A percentile compares a stretch with the other conserved stretches of the same genome.
Conservation (phyloP, 1,140 invertebrate species). For the Drosophila albomicans region DNA sequence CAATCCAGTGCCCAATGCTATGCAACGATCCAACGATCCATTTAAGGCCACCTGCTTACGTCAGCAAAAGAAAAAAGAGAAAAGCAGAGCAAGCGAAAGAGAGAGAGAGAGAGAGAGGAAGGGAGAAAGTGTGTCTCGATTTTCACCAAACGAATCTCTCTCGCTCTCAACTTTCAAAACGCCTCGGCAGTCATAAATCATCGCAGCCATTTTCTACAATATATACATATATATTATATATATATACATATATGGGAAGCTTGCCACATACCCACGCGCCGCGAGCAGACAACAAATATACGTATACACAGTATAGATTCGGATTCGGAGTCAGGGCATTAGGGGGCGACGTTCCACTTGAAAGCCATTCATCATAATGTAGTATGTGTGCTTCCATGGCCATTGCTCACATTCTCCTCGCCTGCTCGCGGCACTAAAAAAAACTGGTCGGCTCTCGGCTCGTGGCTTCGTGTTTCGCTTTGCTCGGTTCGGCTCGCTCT, state of each 20-base stretch:
- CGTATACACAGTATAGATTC: conserved; percentile 20
- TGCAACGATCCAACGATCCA: conserved; percentile 54
- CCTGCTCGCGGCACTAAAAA: conserved; percentile 23
- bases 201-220: conserved; percentile 61
- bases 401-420: conserved; percentile 47
- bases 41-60: conserved; percentile 50
- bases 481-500: conserved; percentile 29
- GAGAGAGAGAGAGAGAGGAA: conserved; percentile 7
- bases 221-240: conserved; percentile 28
- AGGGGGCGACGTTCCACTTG: conserved; percentile 74
- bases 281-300: conserved; percentile 20
- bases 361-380: conserved; percentile 79
- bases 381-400: conserved; percentile 40
- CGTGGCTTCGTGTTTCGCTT: conserved; percentile 2
- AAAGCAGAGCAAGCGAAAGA: conserved; percentile 2
- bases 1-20: conserved; percentile 40
- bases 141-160: conserved; percentile 46
- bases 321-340: conserved; percentile 44
- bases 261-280: conserved; percentile 48
- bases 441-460: conserved; percentile 44
- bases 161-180: conserved; percentile 65
- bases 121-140: conserved; percentile 57
- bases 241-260: conserved; percentile 32
- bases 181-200: conserved; percentile 73
- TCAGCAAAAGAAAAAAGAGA: neutral